Base-by-base conservation (phyloP, 2,888 invertebrate species). In the Nomada lathburiana region DNA sequence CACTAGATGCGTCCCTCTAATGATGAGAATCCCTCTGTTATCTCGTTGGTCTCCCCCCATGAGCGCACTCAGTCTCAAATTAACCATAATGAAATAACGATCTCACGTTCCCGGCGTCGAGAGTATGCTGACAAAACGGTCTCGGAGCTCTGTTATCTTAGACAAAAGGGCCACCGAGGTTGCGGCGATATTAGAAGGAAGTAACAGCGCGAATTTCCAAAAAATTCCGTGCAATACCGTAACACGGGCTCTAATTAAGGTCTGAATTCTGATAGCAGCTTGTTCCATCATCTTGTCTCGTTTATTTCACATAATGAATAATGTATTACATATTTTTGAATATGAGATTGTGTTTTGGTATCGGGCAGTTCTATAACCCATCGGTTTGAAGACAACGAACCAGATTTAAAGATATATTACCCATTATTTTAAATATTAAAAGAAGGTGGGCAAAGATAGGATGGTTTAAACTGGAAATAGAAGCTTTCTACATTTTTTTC, bases 21-120 rank as follows among this genome's bases (percentile, higher is more conserved):
- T 91, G 90, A 92, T 90, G 88, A 84, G 85, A 89, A 87, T 84
- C 86, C 83, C 88, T 89, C 88, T 88, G 85, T 89, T 89, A 91
- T 86, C 90, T 89, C 88, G 84, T 84, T 83, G 86, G 79, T 75
- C 84, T 80, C 63, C 80, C 87, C 63, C 80, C 88, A 83, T 86
- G 86, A 89, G 86, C 85, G 88, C 85, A 87, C 89, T 86, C 89
- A 90, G 90, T 90, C 90, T 90, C 90, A 90, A 92, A 92, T 92
- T 91, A 92, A 91, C 91, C 89, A 88, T 92, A 92, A 92, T 92
- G 91, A 92, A 92, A 91, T 92, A 92, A 92, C 89, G 92, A 92
- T 90, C 90, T 88, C 88, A 89, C 91, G 89, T 92, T 89, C 84
- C 83, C 86, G 83, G 74, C 84, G 83, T 86, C 88, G 85, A 89